Evolutionary conservation across 2,888 invertebrate species (phyloP).

Genomic region (Chromoteleia sp.): DNA sequence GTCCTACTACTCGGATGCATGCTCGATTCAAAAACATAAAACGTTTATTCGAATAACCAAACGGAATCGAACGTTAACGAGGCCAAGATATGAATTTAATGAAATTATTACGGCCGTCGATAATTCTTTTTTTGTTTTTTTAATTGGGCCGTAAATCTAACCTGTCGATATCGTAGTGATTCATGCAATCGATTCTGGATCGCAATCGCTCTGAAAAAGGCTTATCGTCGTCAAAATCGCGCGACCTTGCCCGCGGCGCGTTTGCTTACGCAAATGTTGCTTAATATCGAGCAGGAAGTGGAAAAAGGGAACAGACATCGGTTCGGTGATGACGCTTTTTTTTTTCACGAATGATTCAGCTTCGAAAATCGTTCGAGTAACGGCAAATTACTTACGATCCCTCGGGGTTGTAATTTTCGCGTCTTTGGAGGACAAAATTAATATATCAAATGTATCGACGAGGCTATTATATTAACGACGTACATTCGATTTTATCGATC

Average conservation of each 20-base stretch:
- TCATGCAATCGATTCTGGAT: neutral
- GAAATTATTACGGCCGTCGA: neutral
- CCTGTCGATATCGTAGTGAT: neutral
- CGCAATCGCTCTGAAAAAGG: slow-evolving; percentile 5
- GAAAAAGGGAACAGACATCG: neutral
- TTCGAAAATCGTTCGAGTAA: slow-evolving; percentile 2
- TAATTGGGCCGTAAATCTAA: slow-evolving; percentile 4
- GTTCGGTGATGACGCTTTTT: neutral
- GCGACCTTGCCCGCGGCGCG: slow-evolving; percentile 10
- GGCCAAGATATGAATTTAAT: neutral
- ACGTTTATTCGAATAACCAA: neutral
- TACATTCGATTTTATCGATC: neutral
- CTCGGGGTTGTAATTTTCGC: slow-evolving; percentile 7
- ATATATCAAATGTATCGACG: slow-evolving; percentile 28
- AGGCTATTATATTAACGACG: slow-evolving; percentile 18
- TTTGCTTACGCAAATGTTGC: slow-evolving; percentile 47
- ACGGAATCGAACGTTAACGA: neutral
- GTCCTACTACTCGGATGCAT: neutral
- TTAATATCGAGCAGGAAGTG: slow-evolving; percentile 33
- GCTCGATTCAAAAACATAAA: slow-evolving; percentile 1
- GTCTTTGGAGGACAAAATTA: slow-evolving; percentile 11
- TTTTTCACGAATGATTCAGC: neutral
- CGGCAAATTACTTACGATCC: slow-evolving; percentile 4
- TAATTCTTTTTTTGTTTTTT: neutral
- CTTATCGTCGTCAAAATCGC: slow-evolving; percentile 39